Conservation (phyloP, 2,113 vertebrate species). For the Chaenocephalus aceratus region DNA sequence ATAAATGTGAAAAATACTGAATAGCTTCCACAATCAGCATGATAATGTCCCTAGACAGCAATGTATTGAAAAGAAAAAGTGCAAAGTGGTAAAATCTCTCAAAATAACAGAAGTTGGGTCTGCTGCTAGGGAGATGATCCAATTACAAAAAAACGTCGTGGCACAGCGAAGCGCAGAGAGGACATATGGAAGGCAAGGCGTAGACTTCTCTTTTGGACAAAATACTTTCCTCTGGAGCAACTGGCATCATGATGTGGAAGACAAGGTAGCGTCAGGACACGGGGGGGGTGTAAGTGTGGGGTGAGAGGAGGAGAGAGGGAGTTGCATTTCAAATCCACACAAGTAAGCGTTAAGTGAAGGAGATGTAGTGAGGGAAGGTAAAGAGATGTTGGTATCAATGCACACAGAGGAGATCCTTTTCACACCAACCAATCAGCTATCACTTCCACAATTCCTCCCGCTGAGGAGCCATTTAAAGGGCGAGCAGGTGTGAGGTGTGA, state of each 20-base stretch:
- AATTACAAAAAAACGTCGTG: constrained; percentile 23
- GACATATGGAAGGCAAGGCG: constrained; percentile 44
- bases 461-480: constrained; percentile 29
- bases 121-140: constrained; percentile 54
- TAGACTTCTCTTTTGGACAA: constrained; percentile 18
- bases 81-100: constrained; percentile 11
- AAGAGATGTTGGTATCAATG: constrained; percentile 26
- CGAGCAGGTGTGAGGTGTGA: constrained; percentile 4
- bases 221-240: constrained; percentile 22
- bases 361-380: neutral
- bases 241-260: constrained; percentile 17
- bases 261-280: constrained; percentile 2
- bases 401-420: constrained; percentile 17
- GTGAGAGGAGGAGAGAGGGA: neutral
- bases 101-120: constrained; percentile 53
- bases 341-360: constrained; percentile 4
- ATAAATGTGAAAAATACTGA: no score
- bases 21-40: neutral
- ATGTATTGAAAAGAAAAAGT: constrained; percentile 7
- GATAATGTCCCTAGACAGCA: neutral
- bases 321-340: constrained; percentile 4
- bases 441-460: neutral
- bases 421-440: constrained; percentile 8
- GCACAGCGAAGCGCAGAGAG: constrained; percentile 42
- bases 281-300: neutral